Evolutionary conservation across 1,140 invertebrate species (phyloP), one percentile per base, ranked within the genome.

Genomic region (Whitmania pigra): DNA sequence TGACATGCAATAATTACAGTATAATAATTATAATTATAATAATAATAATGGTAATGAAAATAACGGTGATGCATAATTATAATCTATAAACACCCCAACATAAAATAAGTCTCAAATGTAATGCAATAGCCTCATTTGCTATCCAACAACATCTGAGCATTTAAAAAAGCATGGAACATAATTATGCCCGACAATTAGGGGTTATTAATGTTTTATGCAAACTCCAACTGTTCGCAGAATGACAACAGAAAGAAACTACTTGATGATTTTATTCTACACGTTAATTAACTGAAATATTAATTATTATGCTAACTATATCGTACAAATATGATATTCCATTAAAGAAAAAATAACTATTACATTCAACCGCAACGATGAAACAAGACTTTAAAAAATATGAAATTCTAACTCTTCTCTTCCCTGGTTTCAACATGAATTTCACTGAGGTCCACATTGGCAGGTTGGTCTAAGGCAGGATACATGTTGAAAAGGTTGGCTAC

Each of bases 401-500:
- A 57, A 63, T 31, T 63, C 57, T n/a, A 76, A 81, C 81, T 83
- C 75, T 82, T 82, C 74, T 82, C 82, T 75, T 83, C 82, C 72
- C 82, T 76, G 2, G 81, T 82, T 74, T 83, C 82, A 73, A 81
- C 79, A 70, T 77, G 73, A 9, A 76, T 70, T 27, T 76, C 72
- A 0, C 76, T 75, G 67, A 70, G 69, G 18, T 70, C 69, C 25
- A 70, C 53, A 29, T 82, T 80, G 60, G 80, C 78, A n/a, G 77
- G 75, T 67, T 77, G 77, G 57, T 84, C 81, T 40, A 88, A 83
- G 1, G 89, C 92, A 0, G 96, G 95, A 84, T 97, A 93, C 80
- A 94, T 96, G 83, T 99, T 99, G 84, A 99, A 99, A 77, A 99
- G 86, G 84, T 99, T 99, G 49, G 96, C 96, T 11, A 99, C 94